These are phyloP conservation scores for Tetramorium alpestre DNA, from an alignment of 1,140 invertebrate genomes.

Conservation along the genomic window DNA sequence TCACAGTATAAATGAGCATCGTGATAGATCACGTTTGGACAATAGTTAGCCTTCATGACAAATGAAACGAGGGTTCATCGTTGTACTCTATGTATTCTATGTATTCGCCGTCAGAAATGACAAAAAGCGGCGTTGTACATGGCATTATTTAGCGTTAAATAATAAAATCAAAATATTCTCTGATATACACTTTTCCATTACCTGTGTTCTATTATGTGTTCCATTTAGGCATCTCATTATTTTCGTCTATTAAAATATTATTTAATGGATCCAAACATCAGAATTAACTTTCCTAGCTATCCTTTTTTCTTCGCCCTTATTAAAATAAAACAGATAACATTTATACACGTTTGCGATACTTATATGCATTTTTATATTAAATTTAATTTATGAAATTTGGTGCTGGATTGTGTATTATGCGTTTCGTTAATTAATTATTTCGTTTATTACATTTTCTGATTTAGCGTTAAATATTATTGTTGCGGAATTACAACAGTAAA, in stretches of 20 bases:
- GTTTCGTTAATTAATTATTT: conserved; percentile 44
- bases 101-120: conserved; percentile 20
- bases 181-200: background rate
- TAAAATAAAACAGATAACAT: background rate
- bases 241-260: background rate
- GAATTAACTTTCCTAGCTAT: background rate
- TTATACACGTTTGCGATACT: background rate
- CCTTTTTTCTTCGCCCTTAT: background rate
- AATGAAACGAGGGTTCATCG: conserved; percentile 17
- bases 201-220: background rate
- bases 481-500: conserved; percentile 18
- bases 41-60: background rate
- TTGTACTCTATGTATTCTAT: conserved; percentile 19
- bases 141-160: conserved; percentile 58
- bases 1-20: conserved; percentile 41
- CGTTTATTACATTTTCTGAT: conserved; percentile 13
- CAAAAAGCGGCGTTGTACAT: conserved; percentile 10
- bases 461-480: conserved; percentile 3
- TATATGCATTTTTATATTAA: conserved; percentile 3
- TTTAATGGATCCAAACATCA: background rate
- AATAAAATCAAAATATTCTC: conserved; percentile 63
- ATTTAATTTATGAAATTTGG: conserved; percentile 13
- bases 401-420: conserved; percentile 5
- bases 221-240: background rate
- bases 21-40: conserved; percentile 21